These are phyloP conservation scores for Dipodomys spectabilis DNA, from an alignment of 2,113 vertebrate species.

Conservation along the genomic window DNA sequence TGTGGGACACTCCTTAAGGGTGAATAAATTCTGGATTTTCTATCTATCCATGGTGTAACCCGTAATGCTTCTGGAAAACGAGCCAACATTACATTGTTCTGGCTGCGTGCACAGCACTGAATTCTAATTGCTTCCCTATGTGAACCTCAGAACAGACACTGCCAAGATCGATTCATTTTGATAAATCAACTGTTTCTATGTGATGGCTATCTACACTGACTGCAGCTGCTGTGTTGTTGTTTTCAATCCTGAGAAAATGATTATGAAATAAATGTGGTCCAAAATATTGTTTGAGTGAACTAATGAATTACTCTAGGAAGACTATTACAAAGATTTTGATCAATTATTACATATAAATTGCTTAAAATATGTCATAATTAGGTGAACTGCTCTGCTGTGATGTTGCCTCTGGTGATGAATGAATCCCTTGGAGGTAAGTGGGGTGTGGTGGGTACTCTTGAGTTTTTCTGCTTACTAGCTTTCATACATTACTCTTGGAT, in stretches of 20 bases:
- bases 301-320: slow-evolving; percentile 76
- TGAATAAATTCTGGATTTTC: slow-evolving; percentile 53
- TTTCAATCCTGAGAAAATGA: slow-evolving; percentile 57
- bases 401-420: slow-evolving; percentile 41
- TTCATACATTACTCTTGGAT: slow-evolving; percentile 35
- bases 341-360: slow-evolving; percentile 47
- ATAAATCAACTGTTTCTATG: slow-evolving; percentile 74
- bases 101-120: slow-evolving; percentile 42
- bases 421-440: slow-evolving; percentile 22
- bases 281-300: slow-evolving; percentile 69
- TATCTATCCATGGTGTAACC: background rate
- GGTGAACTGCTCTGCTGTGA: slow-evolving; percentile 42
- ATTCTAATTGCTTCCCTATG: slow-evolving; percentile 64
- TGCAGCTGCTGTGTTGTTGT: slow-evolving; percentile 50
- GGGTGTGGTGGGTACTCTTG: background rate
- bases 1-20: background rate
- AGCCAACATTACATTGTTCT: slow-evolving; percentile 56
- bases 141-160: slow-evolving; percentile 66
- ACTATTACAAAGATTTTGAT: slow-evolving; percentile 72
- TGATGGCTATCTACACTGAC: slow-evolving; percentile 38
- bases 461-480: slow-evolving; percentile 42
- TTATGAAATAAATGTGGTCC: slow-evolving; percentile 58
- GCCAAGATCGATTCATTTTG: slow-evolving; percentile 72
- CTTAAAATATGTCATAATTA: slow-evolving; percentile 77
- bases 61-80: slow-evolving; percentile 40